phyloP scores from a whole-genome alignment of 1,140 invertebrate genomes.

The Drusus annulatus region DNA sequence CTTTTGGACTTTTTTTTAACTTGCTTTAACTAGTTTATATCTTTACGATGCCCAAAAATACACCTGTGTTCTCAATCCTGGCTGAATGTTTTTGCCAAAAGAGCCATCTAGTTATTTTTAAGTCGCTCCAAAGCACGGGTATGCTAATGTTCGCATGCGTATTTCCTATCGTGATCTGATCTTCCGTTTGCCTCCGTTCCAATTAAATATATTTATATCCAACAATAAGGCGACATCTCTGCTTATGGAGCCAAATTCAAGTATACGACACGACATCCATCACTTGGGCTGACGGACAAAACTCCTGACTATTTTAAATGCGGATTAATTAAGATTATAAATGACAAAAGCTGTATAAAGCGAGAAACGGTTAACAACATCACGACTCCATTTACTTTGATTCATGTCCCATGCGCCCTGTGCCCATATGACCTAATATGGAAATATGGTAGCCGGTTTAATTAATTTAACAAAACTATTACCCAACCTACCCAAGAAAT shows the following conservation, averaged over 20 bases:
- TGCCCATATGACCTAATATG: no score
- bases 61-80: no score
- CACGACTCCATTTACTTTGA: not conserved
- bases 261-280: not conserved
- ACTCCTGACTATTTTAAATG: not conserved
- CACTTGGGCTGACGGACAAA: slow-evolving; percentile 18
- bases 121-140: not conserved
- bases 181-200: slow-evolving; percentile 10
- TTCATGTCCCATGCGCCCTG: no score
- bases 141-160: not conserved
- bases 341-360: not conserved
- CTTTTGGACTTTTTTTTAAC: no score
- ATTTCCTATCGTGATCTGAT: not conserved
- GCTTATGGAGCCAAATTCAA: slow-evolving; percentile 1
- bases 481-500: no score
- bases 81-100: no score
- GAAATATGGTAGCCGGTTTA: no score
- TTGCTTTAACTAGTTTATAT: no score
- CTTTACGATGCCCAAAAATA: no score
- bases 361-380: not conserved
- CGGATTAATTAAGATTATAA: not conserved
- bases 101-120: not conserved
- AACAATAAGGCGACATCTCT: slow-evolving; percentile 2
- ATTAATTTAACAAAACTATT: no score
- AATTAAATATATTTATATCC: slow-evolving; percentile 30